Evolutionary conservation across 1,140 invertebrate species (phyloP), one percentile per base, ranked within the genome.

Genomic region (Drosophila trapezifrons): DNA sequence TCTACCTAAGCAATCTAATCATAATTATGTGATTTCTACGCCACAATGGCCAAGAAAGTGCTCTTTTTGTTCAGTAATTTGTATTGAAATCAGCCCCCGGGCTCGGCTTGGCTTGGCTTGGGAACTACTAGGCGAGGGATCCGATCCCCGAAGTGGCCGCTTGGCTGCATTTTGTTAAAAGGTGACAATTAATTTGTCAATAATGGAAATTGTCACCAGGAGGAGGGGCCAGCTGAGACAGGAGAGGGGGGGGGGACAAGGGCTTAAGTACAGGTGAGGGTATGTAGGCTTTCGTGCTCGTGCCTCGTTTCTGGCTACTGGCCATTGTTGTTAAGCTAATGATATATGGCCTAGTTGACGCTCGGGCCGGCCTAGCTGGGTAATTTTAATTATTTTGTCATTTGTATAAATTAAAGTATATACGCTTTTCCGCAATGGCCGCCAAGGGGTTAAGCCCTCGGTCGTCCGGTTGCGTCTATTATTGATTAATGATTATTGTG

Each of bases 101-200:
- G 49, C 27, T 25, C 35, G 22, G 13, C 42, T 15, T 12, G 2
- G 18, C 29, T 22, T 3, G 20, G 15, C 29, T 38, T 54, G 51
- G 13, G 32, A 22, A 58, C 22, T 13, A 18, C 29, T 32, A 17
- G 8, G 29, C 29, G 2, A 32, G 29, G 29, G 29, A 32, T 32
- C 9, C 29, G 32, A 45, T 46, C 46, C 55, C 51, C 71, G 69
- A 47, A 35, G 38, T 27, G 38, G 58, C 52, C 57, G 59, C 59
- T 57, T 71, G 69, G 72, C 81, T 75, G 76, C 84, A 78, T 89
- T 87, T 87, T 87, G 84, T 87, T 87, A 83, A 87, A 87, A 87
- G 84, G 84, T 89, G 84, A 87, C 84, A 87, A 89, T 87, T 87
- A 87, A 87, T 87, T 87, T 87, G 84, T 87, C 84, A 83, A 87